These are phyloP conservation scores for Panurus biarmicus DNA, from an alignment of 2,113 vertebrate species.

Conservation along the genomic window DNA sequence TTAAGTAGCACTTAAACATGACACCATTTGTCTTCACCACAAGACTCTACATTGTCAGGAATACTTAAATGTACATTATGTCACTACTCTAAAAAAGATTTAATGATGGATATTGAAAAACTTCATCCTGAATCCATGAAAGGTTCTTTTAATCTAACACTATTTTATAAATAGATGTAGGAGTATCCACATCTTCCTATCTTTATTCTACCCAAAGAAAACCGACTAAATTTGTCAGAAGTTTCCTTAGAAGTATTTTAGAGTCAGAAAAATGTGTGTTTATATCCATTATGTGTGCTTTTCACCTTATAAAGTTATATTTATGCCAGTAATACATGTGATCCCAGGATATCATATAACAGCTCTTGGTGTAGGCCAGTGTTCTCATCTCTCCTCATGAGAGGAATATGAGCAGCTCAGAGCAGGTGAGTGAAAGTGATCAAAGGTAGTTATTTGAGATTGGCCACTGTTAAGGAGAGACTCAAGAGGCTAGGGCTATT, in stretches of 20 bases:
- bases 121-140: not conserved
- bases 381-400: not conserved
- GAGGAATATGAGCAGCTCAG: not conserved
- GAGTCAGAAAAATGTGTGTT: not conserved
- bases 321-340: not conserved
- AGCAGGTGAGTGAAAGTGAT: not conserved
- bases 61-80: not conserved
- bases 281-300: not conserved
- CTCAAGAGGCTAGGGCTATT: not conserved
- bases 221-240: not conserved
- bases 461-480: not conserved
- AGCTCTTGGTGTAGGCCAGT: not conserved
- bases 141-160: not conserved
- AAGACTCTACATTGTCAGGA: not conserved
- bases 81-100: not conserved
- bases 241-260: not conserved
- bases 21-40: not conserved
- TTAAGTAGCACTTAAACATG: not conserved
- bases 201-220: not conserved
- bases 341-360: not conserved
- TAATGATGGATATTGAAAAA: not conserved
- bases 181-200: not conserved
- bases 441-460: not conserved
- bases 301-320: not conserved
- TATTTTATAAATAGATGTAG: not conserved